Base-by-base conservation (phyloP, 1,140 invertebrate species). In the Rhagoletis pomonella region DNA sequence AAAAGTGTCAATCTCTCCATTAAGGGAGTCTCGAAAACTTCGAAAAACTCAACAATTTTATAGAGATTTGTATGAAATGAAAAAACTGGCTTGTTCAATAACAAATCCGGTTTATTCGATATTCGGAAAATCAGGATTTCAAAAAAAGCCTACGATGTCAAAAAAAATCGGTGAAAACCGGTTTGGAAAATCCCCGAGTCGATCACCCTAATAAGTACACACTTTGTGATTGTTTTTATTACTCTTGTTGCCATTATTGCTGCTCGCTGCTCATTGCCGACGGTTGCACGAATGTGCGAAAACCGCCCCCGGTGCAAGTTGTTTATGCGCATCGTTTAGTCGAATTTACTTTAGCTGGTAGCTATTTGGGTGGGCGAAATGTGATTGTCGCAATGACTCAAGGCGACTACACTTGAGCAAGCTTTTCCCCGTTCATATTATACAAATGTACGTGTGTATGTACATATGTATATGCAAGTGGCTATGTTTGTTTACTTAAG, bases 291-390 rank as follows among this genome's bases (percentile, higher is more conserved):
- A 64, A 60, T 87, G 73, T 87, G 87, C 77, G 81, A 87, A 87
- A 87, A 87, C 73, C 87, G 73, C 73, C 87, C 87, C 62, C 50
- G 17, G 77, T 50, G 73, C 60, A 85, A 85, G 84, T 59, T 85
- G 59, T 62, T 85, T 85, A 85, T 69, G 86, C 47, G 47, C 59
- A 44, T 12, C 86, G 44, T 86, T 64, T 55, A 67, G 59, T 65
- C 17, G 39, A 42, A 42, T 55, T 64, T 86, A 50, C 58, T 69
- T 86, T 64, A 62, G 84, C 84, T 85, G 84, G 55, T 85, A 17
- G 84, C n/a, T 85, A 50, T 85, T 55, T 29, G 47, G 67, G 67
- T 73, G 67, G 17, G 67, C 7, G 50, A 47, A 62, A 59, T 85
- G 58, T 85, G 55, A n/a, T 60, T 85, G 84, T 60, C 42, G 84